Base-by-base conservation (phyloP, 2,113 vertebrate species). In the Chionomys nivalis region DNA sequence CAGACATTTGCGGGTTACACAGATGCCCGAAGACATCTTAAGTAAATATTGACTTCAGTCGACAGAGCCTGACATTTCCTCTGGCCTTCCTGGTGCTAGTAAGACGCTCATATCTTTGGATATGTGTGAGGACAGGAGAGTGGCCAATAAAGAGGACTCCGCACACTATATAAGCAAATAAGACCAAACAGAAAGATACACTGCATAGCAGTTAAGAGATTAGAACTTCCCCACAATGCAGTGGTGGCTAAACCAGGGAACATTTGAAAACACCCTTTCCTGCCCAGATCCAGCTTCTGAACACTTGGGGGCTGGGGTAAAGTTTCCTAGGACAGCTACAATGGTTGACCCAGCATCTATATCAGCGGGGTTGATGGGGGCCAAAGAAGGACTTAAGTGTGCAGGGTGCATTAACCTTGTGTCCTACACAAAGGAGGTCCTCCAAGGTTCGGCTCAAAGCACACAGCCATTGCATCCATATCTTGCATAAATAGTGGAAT, bases 31-130 rank as follows among this genome's bases (percentile, higher is more conserved):
- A 94, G 77, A 23, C 42, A 87, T 91, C 88, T 95, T 77, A 90
- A 95, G 93, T 94, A 96, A 97, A 97, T 91, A 91, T 28, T 95
- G 95, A 94, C 75, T 93, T 61, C 88, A n/a, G 68, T 42, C 36
- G 5, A 85, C 93, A 93, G 79, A 93, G 42, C 36, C 91, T 94
- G 95, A 90, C 83, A 72, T 95, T 94, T 78, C 77, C 49, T 87
- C 47, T 1, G 26, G 86, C 44, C 93, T 96, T 86, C 49, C 61
- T 49, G 85, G 92, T 66, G 42, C 47, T 28, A 17, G 85, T 33
- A 73, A 87, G 42, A 68, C 16, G 11, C 39, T 94, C 3, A 3
- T 73, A 89, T 52, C 79, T 24, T n/a, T 36, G 81, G 17, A 11
- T 1, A 65, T 49, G 89, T 0, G 0, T 16, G 28, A 78, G 91